Conservation (phyloP, 2,888 invertebrate genomes). For the Mayetiola destructor region DNA sequence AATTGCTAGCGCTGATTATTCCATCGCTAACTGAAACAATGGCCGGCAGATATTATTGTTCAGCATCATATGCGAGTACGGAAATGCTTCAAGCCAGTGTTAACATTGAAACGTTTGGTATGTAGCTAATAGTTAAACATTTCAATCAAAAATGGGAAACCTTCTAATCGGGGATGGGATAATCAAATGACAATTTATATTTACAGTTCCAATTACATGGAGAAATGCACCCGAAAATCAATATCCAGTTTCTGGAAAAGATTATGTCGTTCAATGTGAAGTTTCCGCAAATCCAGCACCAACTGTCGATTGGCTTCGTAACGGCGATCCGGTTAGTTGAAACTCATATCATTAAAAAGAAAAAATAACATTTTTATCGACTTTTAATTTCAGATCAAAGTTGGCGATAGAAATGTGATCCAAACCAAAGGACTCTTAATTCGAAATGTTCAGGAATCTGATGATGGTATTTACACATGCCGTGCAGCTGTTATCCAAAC, state of each 20-base stretch:
- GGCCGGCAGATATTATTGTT: conserved; percentile 69
- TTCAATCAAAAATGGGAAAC: too few species aligned
- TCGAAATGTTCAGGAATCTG: conserved; percentile 59
- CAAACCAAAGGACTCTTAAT: conserved; percentile 63
- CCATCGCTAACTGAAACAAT: conserved; percentile 57
- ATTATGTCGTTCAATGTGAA: conserved; percentile 66
- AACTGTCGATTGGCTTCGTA: conserved; percentile 71
- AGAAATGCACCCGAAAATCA: conserved; percentile 73
- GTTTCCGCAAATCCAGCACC: conserved; percentile 75
- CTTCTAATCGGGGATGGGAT: too few species aligned
- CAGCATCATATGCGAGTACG: conserved; percentile 61
- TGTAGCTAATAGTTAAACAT: conserved; percentile 22
- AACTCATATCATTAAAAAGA: neutral
- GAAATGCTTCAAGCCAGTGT: conserved; percentile 50
- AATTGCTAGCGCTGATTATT: conserved; percentile 57
- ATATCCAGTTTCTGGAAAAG: conserved; percentile 58
- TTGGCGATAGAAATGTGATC: conserved; percentile 56
- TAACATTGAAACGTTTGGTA: conserved; percentile 56
- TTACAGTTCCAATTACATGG: conserved; percentile 70
- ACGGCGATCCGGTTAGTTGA: conserved; percentile 45
- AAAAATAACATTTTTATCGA: conserved; percentile 9
- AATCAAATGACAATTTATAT: neutral
- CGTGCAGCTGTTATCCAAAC: conserved; percentile 71
- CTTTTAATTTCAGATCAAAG: conserved; percentile 39
- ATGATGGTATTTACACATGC: conserved; percentile 77